Percentiles rank a stretch among this genome's conserved stretches.
Conservation (phyloP, 2,888 invertebrate species). For the Spodoptera picta region DNA sequence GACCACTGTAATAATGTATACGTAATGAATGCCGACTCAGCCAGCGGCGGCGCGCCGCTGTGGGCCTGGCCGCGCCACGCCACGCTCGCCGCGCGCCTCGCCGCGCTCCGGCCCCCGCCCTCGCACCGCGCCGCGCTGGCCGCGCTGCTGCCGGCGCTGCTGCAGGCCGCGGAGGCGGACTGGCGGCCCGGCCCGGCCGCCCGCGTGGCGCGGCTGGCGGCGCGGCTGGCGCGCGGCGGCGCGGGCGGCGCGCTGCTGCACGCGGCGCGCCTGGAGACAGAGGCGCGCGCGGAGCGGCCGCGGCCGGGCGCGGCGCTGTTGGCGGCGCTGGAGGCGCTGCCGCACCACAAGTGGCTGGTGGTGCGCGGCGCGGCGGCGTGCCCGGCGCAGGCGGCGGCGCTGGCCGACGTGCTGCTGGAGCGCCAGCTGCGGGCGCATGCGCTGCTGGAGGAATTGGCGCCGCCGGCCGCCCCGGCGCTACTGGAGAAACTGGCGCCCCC, state of each 20-base stretch:
- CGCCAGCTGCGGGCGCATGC: constrained; percentile 93
- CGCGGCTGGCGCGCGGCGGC: constrained; percentile 33
- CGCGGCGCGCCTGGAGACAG: constrained; percentile 36
- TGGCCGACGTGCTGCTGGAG: constrained; percentile 93
- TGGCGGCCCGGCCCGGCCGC: constrained; percentile 41
- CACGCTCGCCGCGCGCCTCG: constrained; percentile 42
- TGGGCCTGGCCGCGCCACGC: constrained; percentile 43
- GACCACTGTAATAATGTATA: too few species aligned
- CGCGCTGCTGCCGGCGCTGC: constrained; percentile 54
- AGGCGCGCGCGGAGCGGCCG: constrained; percentile 44
- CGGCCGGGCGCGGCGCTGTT: constrained; percentile 52
- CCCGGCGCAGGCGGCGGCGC: constrained; percentile 88
- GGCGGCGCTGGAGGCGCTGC: constrained; percentile 69
- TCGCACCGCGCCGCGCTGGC: constrained; percentile 51
- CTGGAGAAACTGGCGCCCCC: constrained; percentile 90
- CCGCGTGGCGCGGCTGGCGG: constrained; percentile 34
- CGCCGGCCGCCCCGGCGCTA: background rate
- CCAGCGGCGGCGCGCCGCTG: constrained; percentile 59
- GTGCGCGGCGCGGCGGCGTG: constrained; percentile 72
- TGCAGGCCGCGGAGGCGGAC: constrained; percentile 49
- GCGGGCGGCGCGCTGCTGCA: constrained; percentile 39
- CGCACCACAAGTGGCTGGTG: constrained; percentile 64
- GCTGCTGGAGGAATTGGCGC: constrained; percentile 91
- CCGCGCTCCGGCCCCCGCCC: constrained; percentile 46
- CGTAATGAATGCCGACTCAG: constrained; percentile 29